Conservation (phyloP, 35 echinoderm and acorn worm species). For the Strongylocentrotus purpuratus region DNA sequence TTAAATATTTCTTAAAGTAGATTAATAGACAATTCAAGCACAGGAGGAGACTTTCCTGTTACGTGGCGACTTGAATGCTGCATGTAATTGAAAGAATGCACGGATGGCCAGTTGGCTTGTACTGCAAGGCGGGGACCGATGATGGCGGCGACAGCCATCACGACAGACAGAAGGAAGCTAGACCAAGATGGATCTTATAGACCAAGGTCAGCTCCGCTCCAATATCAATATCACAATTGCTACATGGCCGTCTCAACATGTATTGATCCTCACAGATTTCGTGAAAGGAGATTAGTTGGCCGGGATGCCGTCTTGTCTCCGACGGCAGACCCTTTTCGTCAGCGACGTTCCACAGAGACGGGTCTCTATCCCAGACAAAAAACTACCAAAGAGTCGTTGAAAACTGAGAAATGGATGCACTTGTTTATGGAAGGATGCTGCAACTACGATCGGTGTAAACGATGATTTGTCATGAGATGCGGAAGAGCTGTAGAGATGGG, state of each 20-base stretch:
- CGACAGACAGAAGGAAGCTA: not conserved
- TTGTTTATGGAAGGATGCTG: not conserved
- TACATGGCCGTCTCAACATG: slow-evolving; percentile 19
- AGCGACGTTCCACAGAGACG: not conserved
- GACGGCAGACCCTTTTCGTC: not conserved
- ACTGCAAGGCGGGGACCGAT: not conserved
- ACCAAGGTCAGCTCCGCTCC: not conserved
- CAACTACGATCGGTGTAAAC: not conserved
- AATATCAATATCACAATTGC: slow-evolving; percentile 37
- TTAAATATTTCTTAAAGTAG: not conserved
- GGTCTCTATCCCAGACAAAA: not conserved
- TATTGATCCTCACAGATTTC: slow-evolving; percentile 34
- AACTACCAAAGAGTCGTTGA: no score
- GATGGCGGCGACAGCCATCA: not conserved
- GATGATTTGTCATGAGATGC: not conserved
- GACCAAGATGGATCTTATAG: not conserved
- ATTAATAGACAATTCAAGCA: not conserved
- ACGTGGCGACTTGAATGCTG: not conserved
- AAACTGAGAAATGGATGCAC: no score
- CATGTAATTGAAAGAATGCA: not conserved
- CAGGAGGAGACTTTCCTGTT: not conserved
- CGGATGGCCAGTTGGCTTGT: not conserved
- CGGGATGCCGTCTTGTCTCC: not conserved
- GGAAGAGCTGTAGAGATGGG: not conserved
- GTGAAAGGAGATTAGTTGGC: slow-evolving; percentile 29